Percentiles rank a stretch among this genome's conserved stretches.
Conservation (phyloP, 2,113 vertebrate species). For the Narcine bancroftii region DNA sequence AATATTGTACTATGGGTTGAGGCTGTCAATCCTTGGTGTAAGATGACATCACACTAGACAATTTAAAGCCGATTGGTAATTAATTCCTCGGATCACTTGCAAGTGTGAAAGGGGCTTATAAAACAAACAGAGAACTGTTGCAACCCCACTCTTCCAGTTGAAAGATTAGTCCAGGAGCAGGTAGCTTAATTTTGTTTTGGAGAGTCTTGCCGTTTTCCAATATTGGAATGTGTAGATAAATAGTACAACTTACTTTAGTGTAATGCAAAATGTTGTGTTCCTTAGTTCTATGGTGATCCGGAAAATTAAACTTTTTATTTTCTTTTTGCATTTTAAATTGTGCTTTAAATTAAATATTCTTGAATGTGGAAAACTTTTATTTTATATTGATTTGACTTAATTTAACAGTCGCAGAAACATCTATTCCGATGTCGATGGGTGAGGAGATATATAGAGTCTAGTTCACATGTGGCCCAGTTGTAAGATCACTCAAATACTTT, state of each 20-base stretch:
- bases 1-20: too few relatives aligned
- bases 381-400: not conserved
- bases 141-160: not conserved
- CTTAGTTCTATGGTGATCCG: not conserved
- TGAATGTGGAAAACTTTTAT: not conserved
- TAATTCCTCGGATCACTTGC: too few relatives aligned
- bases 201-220: not conserved
- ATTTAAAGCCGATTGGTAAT: too few relatives aligned
- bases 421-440: not conserved
- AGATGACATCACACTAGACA: too few relatives aligned
- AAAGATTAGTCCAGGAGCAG: not conserved
- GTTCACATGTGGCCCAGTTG: not conserved
- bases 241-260: not conserved
- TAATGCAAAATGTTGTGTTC: not conserved
- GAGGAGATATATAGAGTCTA: not conserved
- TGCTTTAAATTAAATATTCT: not conserved
- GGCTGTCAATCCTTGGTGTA: too few relatives aligned
- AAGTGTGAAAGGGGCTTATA: too few relatives aligned
- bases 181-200: not conserved
- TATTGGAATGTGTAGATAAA: not conserved
- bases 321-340: not conserved
- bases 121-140: not conserved
- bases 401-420: not conserved
- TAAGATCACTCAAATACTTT: not conserved
- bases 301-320: not conserved